Evolutionary conservation across 1,140 invertebrate genomes (phyloP).

Genomic region (Drosophila trapezifrons): DNA sequence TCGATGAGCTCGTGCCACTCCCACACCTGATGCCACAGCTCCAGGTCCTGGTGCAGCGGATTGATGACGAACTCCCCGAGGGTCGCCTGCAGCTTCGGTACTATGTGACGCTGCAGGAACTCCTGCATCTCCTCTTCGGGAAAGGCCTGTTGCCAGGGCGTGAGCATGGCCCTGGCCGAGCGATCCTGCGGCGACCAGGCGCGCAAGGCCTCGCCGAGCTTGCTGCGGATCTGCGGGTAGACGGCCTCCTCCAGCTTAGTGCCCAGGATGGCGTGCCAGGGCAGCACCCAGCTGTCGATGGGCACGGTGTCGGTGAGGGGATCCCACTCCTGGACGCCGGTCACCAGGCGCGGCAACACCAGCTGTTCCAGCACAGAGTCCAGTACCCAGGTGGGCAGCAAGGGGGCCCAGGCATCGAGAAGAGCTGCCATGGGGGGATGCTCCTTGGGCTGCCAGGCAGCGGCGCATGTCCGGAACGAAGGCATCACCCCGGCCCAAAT

Average conservation of each 20-base stretch:
- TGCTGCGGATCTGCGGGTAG: conserved; percentile 96
- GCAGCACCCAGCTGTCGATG: conserved; percentile 98
- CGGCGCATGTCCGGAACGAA: conserved; percentile 83
- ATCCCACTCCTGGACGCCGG: conserved; percentile 96
- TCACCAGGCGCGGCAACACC: conserved; percentile 91
- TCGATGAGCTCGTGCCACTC: conserved; percentile 93
- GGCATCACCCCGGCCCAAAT: conserved; percentile 97
- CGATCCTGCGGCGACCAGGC: conserved; percentile 97
- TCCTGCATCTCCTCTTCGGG: conserved; percentile 91
- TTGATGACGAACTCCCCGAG: conserved; percentile 92
- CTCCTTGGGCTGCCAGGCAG: conserved; percentile 89
- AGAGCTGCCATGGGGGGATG: conserved; percentile 91
- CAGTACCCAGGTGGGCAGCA: conserved; percentile 93
- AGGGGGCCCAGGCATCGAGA: conserved; percentile 91
- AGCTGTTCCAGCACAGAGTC: conserved; percentile 93
- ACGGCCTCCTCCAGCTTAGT: conserved; percentile 89
- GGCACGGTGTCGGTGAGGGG: conserved; percentile 96
- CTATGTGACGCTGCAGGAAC: conserved; percentile 94
- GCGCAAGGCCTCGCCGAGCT: conserved; percentile 93
- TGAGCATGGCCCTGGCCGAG: conserved; percentile 95
- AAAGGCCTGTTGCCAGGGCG: conserved; percentile 96
- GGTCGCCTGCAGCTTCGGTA: conserved; percentile 93
- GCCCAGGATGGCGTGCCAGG: conserved; percentile 89
- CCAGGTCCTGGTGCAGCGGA: conserved; percentile 91
- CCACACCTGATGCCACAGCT: conserved; percentile 93